Evolutionary conservation across 2,113 vertebrate genomes (phyloP), one percentile per base, ranked within the genome.

Genomic region (Piaya cayana): DNA sequence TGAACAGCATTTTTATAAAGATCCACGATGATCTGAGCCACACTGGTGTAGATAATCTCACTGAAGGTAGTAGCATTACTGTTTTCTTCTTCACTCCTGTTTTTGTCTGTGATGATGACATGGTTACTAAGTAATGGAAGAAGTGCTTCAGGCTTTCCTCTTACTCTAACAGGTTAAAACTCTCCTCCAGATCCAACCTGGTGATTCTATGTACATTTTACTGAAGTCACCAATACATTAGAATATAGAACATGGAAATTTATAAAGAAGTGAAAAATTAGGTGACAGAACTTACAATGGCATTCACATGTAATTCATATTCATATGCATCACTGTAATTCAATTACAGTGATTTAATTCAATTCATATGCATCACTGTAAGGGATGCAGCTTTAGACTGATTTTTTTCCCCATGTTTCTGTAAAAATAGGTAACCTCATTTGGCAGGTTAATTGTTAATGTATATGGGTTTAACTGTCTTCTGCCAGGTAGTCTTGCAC

Each of bases 371-470:
- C n/a, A n/a, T n/a, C n/a, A n/a, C n/a, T n/a, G n/a, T 92, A 62
- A 85, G 82, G 80, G 42, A 42, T 84, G 58, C 77, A 89, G n/a
- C n/a, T 95, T 21, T n/a, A 89, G 72, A 93, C 76, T 49, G 23
- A 4, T 37, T 52, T 83, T 72, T 77, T 90, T 21, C 5, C 49
- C 70, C 72, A 67, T 94, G 50, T 85, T 83, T 85, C 72, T 97
- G 64, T 72, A 82, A 93, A 93, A 96, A 85, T 93, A 56, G 56
- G 76, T 95, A 96, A 94, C 77, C 83, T 95, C 42, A 65, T 96
- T 91, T 94, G 56, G 78, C 36, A 85, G n/a, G 47, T 92, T 52
- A 90, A 94, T 88, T 86, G 78, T 90, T 97, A 90, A 75, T 26
- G 64, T 29, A 49, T 21, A 36, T 37, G 80, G 19, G 29, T 92